phyloP scores from a whole-genome alignment of 2,888 invertebrate species.

The Itoplectis maculator region DNA sequence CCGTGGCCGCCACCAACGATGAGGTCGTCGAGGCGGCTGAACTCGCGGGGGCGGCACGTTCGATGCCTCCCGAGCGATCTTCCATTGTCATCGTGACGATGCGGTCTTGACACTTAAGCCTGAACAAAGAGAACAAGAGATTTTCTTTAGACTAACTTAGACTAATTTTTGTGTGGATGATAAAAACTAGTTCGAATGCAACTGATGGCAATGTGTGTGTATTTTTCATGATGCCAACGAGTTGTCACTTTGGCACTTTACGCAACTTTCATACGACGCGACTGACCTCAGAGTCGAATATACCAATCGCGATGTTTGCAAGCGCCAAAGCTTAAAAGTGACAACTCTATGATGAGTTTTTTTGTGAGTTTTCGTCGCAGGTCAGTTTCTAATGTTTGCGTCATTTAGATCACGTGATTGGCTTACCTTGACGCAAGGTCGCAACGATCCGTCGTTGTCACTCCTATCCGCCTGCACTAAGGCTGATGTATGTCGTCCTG shows the following conservation, averaged over 20 bases:
- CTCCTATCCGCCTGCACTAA: slow-evolving; percentile 24
- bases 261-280: background rate
- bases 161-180: background rate
- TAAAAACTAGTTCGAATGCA: background rate
- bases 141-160: background rate
- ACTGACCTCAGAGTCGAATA: background rate
- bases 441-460: background rate
- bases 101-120: slow-evolving; percentile 54
- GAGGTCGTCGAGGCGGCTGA: slow-evolving; percentile 65
- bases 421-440: slow-evolving; percentile 59
- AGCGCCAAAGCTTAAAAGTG: background rate
- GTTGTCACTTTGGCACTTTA: background rate
- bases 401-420: background rate
- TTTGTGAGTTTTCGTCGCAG: no score
- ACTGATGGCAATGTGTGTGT: background rate
- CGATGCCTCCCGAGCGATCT: slow-evolving; percentile 83
- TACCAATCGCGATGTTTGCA: background rate
- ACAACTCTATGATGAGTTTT: background rate
- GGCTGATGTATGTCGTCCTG: background rate
- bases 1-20: slow-evolving; percentile 58
- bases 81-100: slow-evolving; percentile 84
- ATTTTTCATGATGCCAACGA: background rate
- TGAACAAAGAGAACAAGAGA: slow-evolving; percentile 45
- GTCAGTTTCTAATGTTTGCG: background rate
- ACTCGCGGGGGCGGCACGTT: slow-evolving; percentile 79